Percentiles rank a stretch among this genome's conserved stretches.
phyloP scores from a whole-genome alignment of 2,113 vertebrate genomes.

The Lanius ludovicianus region DNA sequence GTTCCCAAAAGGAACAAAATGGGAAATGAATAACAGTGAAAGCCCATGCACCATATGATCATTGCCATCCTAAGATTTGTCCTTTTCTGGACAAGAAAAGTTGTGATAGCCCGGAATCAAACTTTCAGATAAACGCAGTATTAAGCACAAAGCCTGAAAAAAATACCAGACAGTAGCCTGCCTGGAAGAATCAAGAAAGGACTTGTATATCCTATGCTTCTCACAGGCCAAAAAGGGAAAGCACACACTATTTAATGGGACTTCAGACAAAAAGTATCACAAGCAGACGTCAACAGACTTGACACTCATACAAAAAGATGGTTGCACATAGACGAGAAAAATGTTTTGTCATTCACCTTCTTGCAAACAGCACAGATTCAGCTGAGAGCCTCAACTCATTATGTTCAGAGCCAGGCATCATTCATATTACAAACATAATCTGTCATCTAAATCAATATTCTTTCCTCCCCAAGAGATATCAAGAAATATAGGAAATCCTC shows the following conservation, averaged over 20 bases:
- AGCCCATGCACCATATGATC: neutral
- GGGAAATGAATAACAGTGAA: neutral
- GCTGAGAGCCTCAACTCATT: neutral
- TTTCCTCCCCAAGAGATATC: neutral
- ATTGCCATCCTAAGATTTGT: neutral
- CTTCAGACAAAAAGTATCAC: neutral
- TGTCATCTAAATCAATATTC: neutral
- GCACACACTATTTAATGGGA: neutral
- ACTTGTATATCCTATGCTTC: neutral
- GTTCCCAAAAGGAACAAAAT: neutral
- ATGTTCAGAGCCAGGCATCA: neutral
- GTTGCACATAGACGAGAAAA: neutral
- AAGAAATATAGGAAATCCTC: neutral
- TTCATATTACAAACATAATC: neutral
- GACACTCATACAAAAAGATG: neutral
- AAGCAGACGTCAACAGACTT: neutral
- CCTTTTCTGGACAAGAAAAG: neutral
- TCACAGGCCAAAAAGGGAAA: neutral
- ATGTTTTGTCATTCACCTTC: neutral
- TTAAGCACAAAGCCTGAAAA: neutral
- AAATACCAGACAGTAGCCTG: neutral
- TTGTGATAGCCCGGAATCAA: rapidly evolving
- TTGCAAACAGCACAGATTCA: neutral
- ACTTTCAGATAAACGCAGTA: neutral
- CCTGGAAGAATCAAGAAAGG: neutral